Conservation (phyloP, 1,140 invertebrate species). For the Ruditapes philippinarum region DNA sequence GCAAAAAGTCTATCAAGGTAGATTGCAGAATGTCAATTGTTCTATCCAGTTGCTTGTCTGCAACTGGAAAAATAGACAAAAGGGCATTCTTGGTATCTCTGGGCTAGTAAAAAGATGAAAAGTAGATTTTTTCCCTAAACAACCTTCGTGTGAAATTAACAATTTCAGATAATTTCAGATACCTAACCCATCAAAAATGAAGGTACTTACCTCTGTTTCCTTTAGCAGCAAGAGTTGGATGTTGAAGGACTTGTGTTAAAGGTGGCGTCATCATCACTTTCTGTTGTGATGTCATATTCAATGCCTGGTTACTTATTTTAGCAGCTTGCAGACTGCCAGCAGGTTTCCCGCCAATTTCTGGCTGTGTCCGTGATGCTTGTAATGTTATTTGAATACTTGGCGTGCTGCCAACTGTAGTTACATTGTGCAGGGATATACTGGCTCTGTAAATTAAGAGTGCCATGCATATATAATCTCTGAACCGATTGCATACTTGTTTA, state of each 20-base stretch:
- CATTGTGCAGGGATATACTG: slow-evolving; percentile 44
- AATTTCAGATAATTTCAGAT: too few species aligned
- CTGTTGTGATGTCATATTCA: slow-evolving; percentile 39
- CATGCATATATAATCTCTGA: too few species aligned
- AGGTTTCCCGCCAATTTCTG: slow-evolving; percentile 24
- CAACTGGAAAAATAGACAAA: too few species aligned
- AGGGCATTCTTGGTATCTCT: too few species aligned
- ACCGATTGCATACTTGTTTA: too few species aligned
- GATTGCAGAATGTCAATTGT: too few species aligned
- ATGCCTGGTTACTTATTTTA: slow-evolving; percentile 25
- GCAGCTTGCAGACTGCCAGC: slow-evolving; percentile 24
- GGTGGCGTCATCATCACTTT: slow-evolving; percentile 50
- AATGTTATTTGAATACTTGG: slow-evolving; percentile 61
- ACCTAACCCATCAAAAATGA: too few species aligned
- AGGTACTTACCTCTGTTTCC: slow-evolving; percentile 59
- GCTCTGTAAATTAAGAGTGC: slow-evolving; percentile 39
- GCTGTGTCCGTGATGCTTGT: slow-evolving; percentile 19
- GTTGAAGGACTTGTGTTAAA: slow-evolving; percentile 30
- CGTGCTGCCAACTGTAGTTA: slow-evolving; percentile 14
- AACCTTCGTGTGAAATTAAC: too few species aligned
- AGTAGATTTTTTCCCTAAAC: too few species aligned
- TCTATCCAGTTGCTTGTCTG: too few species aligned
- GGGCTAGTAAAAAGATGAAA: too few species aligned
- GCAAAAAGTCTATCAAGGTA: too few species aligned
- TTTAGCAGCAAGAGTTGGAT: slow-evolving; percentile 51